Conservation (phyloP, 1,140 invertebrate species). For the Drosophila biarmipes region DNA sequence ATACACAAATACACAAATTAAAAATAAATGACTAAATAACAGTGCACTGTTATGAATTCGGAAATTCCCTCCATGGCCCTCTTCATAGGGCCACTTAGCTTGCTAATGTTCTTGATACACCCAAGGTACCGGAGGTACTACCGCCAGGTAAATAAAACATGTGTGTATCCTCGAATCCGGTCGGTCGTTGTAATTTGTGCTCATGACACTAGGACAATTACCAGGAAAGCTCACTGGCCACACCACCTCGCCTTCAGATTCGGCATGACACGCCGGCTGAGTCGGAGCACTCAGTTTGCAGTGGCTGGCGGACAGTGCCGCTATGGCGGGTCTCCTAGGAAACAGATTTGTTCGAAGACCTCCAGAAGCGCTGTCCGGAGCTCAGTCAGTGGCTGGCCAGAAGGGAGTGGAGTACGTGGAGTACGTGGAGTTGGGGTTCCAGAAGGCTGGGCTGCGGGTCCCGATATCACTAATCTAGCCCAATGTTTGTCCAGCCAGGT, state of each 20-base stretch:
- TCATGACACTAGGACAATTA: conserved; percentile 33
- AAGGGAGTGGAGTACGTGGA: conserved; percentile 9
- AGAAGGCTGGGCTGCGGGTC: not conserved
- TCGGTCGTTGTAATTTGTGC: conserved; percentile 16
- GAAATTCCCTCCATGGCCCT: no score
- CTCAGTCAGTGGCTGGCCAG: conserved; percentile 46
- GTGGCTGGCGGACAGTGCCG: conserved; percentile 35
- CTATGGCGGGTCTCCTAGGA: conserved; percentile 45
- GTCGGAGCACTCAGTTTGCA: conserved; percentile 10
- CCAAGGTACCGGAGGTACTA: not conserved
- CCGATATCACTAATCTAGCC: conserved; percentile 17
- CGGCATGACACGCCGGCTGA: not conserved
- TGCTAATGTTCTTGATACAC: no score
- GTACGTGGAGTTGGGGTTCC: not conserved
- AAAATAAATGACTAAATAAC: no score
- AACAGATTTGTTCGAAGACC: conserved; percentile 32
- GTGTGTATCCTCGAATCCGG: not conserved
- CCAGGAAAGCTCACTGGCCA: not conserved
- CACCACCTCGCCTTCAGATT: not conserved
- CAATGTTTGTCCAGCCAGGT: conserved; percentile 10
- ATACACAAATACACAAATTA: no score
- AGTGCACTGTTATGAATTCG: no score
- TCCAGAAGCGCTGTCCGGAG: conserved; percentile 42
- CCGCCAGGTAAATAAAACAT: conserved; percentile 1
- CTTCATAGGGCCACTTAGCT: no score